Evolutionary conservation across 2,113 vertebrate species (phyloP).

Genomic region (Corapipo altera): DNA sequence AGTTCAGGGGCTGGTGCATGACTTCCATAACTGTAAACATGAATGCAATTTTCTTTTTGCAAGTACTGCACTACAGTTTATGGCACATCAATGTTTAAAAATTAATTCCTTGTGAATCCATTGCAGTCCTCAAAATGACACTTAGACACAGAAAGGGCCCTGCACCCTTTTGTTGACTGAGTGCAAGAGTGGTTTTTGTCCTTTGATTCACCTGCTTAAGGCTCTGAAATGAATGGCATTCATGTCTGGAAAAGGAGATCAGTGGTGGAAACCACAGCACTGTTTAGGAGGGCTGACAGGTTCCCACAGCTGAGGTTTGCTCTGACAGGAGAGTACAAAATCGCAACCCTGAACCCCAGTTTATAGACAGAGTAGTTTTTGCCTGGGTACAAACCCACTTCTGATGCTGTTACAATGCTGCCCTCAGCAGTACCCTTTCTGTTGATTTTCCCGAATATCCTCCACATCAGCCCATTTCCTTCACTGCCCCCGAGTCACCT

Average conservation of each 20-base stretch:
- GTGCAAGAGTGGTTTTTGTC: rapidly evolving
- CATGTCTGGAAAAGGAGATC: background rate
- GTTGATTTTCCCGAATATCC: background rate
- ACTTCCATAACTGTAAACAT: background rate
- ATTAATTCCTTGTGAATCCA: background rate
- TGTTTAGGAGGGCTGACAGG: background rate
- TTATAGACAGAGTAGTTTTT: background rate
- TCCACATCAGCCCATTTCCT: background rate
- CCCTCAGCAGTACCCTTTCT: background rate
- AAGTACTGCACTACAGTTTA: background rate
- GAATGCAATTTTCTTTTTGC: background rate
- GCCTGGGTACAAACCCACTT: background rate
- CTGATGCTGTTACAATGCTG: background rate
- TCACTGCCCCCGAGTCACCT: background rate
- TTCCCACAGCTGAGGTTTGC: background rate
- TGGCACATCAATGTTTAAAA: background rate
- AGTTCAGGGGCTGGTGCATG: background rate
- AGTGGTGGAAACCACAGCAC: background rate
- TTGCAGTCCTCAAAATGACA: background rate
- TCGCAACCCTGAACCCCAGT: background rate
- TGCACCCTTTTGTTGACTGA: rapidly evolving
- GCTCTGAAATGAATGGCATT: background rate
- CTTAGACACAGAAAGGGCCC: background rate
- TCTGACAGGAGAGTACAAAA: background rate
- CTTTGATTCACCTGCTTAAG: background rate